Conservation (phyloP, 2,797 vertebrate genomes). For the Arrhamphus sclerolepis region DNA sequence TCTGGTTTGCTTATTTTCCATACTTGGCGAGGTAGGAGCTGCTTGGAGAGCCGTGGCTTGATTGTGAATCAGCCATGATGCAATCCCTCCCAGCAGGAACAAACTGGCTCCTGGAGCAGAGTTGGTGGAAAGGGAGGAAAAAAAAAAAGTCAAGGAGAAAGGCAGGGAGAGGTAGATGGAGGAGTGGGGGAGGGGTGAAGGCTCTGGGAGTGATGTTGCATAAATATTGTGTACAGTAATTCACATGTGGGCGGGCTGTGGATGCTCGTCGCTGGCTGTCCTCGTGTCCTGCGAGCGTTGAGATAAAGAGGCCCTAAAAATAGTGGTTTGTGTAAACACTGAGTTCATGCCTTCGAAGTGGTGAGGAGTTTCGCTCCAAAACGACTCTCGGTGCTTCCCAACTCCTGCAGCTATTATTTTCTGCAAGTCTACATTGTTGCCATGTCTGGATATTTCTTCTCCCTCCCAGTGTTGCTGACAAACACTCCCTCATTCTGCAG, state of each 20-base stretch:
- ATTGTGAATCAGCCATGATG: conserved; percentile 65
- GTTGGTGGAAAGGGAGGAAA: conserved; percentile 14
- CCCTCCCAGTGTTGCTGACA: too few species aligned
- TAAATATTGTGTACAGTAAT: conserved; percentile 28
- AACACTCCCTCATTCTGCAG: too few species aligned
- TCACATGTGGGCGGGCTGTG: too few species aligned
- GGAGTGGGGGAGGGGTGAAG: background rate
- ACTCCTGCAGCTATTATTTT: too few species aligned
- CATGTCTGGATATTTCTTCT: too few species aligned
- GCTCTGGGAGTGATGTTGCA: conserved; percentile 26
- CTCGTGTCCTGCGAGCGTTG: background rate
- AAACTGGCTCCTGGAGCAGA: conserved; percentile 37
- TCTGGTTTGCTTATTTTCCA: conserved; percentile 65
- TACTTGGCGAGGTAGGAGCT: background rate
- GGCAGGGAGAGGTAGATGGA: too few species aligned
- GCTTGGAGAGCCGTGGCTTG: conserved; percentile 18
- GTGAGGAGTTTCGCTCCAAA: background rate
- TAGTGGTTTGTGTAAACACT: background rate
- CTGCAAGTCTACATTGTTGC: too few species aligned
- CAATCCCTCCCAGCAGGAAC: conserved; percentile 54
- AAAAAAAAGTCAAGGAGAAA: conserved; percentile 5
- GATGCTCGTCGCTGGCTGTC: background rate
- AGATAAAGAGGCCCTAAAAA: background rate
- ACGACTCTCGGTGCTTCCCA: too few species aligned
- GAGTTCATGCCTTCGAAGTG: background rate